Percentiles rank a stretch among this genome's conserved stretches.
phyloP scores from a whole-genome alignment of 2,113 vertebrate species.

The Procavia capensis region DNA sequence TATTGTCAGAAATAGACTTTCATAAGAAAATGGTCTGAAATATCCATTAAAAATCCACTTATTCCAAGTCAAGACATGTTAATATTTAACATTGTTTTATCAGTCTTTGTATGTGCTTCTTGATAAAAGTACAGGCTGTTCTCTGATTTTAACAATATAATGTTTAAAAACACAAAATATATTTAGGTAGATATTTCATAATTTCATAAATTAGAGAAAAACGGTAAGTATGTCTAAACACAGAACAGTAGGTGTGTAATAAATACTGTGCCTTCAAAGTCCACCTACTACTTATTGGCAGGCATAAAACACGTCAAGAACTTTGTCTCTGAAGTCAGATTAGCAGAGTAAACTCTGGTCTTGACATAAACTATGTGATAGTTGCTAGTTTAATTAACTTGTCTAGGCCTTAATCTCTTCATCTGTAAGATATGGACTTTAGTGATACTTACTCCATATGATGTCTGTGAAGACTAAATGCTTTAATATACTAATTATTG shows the following conservation, averaged over 20 bases:
- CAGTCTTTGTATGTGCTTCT: background rate
- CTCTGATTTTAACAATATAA: background rate
- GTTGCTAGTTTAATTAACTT: background rate
- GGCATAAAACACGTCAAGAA: background rate
- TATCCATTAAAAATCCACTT: background rate
- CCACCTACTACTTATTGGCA: background rate
- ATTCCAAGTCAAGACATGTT: background rate
- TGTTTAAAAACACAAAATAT: background rate
- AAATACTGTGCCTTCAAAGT: background rate
- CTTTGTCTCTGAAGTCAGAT: background rate
- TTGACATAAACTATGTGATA: background rate
- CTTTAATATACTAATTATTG: background rate
- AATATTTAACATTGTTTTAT: background rate
- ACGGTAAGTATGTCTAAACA: background rate
- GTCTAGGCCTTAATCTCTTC: background rate
- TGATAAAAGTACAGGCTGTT: background rate
- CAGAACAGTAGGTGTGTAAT: background rate
- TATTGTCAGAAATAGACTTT: background rate
- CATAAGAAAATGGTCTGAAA: constrained; percentile 3
- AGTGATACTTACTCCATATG: background rate
- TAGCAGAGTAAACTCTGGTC: background rate
- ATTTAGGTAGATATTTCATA: background rate
- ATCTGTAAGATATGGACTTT: background rate
- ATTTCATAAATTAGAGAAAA: background rate
- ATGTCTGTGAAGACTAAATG: background rate